phyloP scores from a whole-genome alignment of 2,888 invertebrate genomes.

The Acleris emargana region DNA sequence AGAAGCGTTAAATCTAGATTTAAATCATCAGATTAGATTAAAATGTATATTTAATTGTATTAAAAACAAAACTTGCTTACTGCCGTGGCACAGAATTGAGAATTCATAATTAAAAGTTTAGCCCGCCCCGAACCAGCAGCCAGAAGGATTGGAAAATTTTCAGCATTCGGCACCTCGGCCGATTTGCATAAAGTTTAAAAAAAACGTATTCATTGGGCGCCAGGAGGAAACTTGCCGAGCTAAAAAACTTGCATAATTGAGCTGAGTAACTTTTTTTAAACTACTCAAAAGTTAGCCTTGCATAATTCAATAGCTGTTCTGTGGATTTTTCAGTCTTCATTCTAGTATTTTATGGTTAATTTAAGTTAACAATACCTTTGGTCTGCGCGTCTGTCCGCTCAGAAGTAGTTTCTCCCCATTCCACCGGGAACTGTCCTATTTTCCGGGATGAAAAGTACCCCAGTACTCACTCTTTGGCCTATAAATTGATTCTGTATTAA shows the following conservation, averaged over 20 bases:
- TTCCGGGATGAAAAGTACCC: no score
- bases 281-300: conserved; percentile 26
- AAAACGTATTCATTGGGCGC: conserved; percentile 16
- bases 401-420: no score
- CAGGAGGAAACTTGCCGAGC: conserved; percentile 19
- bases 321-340: background rate
- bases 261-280: conserved; percentile 25
- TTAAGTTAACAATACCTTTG: no score
- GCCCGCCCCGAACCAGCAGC: conserved; percentile 42
- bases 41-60: no score
- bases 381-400: no score
- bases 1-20: no score
- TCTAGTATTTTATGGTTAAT: background rate
- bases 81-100: conserved; percentile 5
- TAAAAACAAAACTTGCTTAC: conserved; percentile 4
- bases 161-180: conserved; percentile 36
- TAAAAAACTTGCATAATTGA: conserved; percentile 35
- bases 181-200: conserved; percentile 39
- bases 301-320: conserved; percentile 14
- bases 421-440: no score
- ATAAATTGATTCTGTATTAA: no score
- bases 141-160: conserved; percentile 35
- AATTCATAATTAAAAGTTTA: conserved; percentile 56
- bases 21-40: no score
- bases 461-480: no score